Evolutionary conservation across 2,113 vertebrate species (phyloP).

Genomic region (Nymphicus hollandicus): DNA sequence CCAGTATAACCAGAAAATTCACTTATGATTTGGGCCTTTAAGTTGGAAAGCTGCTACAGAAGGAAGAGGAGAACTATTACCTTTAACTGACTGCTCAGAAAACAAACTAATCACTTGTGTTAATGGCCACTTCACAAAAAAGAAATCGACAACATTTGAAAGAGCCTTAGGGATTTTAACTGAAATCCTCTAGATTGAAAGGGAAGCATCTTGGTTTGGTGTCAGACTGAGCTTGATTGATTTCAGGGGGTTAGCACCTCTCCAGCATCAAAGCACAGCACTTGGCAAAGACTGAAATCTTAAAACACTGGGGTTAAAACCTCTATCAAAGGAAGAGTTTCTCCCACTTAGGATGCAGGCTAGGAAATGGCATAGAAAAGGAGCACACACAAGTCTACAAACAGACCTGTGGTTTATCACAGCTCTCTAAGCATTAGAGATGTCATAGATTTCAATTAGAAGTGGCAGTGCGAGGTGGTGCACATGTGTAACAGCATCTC

Average conservation of each 20-base stretch:
- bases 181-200: background rate
- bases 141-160: background rate
- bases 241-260: background rate
- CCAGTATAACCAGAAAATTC: background rate
- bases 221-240: background rate
- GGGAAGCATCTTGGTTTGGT: background rate
- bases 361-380: background rate
- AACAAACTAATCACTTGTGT: background rate
- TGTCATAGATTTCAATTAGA: background rate
- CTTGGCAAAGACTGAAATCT: background rate
- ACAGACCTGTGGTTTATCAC: background rate
- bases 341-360: background rate
- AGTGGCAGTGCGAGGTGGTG: background rate
- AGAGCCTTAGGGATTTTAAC: background rate
- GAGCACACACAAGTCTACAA: background rate
- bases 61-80: background rate
- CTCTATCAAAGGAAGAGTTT: background rate
- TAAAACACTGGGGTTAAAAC: background rate
- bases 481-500: background rate
- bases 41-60: background rate
- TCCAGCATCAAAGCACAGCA: background rate
- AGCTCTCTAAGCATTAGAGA: background rate
- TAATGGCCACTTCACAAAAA: accelerated
- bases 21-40: background rate
- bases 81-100: background rate